Conservation (phyloP, 92 coral and sea anemone species). For the Desmophyllum pertusum region DNA sequence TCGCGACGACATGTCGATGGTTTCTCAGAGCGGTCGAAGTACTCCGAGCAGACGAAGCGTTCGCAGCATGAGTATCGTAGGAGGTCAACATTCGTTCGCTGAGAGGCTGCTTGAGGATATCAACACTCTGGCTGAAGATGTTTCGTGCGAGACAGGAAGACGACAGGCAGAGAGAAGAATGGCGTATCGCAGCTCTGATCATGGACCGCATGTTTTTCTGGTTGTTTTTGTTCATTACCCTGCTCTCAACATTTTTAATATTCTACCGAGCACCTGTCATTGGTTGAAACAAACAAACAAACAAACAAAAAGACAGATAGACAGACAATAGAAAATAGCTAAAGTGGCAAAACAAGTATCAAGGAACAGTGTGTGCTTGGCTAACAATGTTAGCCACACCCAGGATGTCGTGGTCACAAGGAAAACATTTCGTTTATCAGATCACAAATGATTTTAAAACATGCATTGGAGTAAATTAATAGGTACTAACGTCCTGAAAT, state of each 20-base stretch:
- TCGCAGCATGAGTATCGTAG: slow-evolving; percentile 66
- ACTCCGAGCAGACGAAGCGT: slow-evolving; percentile 72
- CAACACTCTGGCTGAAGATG: slow-evolving; percentile 84
- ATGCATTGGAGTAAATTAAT: too few species aligned
- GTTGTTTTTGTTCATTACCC: slow-evolving; percentile 68
- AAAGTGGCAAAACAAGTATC: too few species aligned
- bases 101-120: slow-evolving; percentile 83
- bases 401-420: too few species aligned
- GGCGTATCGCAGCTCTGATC: slow-evolving; percentile 88
- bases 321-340: too few species aligned
- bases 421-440: too few species aligned
- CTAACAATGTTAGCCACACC: too few species aligned
- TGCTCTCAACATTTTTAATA: slow-evolving; percentile 66
- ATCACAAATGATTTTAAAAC: too few species aligned
- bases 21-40: slow-evolving; percentile 71
- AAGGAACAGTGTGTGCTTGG: too few species aligned
- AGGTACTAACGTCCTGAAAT: too few species aligned
- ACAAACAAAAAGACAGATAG: too few species aligned
- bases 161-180: slow-evolving; percentile 84
- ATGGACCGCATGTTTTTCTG: slow-evolving; percentile 89
- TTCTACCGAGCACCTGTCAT: slow-evolving; percentile 75
- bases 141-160: slow-evolving; percentile 79
- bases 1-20: slow-evolving; percentile 64
- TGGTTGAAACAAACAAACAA: neutral
- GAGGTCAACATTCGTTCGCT: slow-evolving; percentile 64